Base-by-base conservation (phyloP, 2,888 invertebrate genomes). In the Hoplodrina ambigua region DNA sequence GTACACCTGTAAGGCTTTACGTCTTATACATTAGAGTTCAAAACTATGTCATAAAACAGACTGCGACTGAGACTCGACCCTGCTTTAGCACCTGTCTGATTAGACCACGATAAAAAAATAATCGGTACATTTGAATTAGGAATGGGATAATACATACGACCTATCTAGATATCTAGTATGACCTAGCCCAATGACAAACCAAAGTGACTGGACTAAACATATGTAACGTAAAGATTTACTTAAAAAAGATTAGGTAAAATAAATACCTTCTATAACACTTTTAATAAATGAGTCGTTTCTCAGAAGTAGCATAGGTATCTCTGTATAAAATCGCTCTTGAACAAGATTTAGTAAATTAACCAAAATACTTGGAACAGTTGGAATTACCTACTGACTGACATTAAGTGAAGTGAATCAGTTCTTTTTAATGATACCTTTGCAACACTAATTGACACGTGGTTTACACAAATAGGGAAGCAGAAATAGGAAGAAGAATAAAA, bases 281-380 rank as follows among this genome's bases (percentile, higher is more conserved):
- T 49, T 10, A 25, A 58, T 46, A 62, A 64, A 46, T 11, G 20
- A 15, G 30, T 63, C 3, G 60, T 49, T 81, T 81, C 81, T 55
- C 49, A 81, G 77, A 77, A 77, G 50, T 56, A 37, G 0, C 33
- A 8, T 20, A 52, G 37, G 25, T 63, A 80, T 52, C 53, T 37
- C 11, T 8, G 57, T 52, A 66, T 54, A 20, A 59, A 56, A 68
- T 64, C 69, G 25, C 46, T 69, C 19, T 54, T 60, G 10, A 57
- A 33, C 54, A 53, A 62, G 58, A 54, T 49, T n/a, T 30, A 30
- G 10, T 54, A 69, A 58, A 68, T 53, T 62, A 64, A 57, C 30
- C 30, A 33, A 37, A 64, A 49, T 81, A 41, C 77, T 57, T 33
- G 68, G 81, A 81, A 76, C 33, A 46, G 17, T 46, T 46, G 15